phyloP scores from a whole-genome alignment of 2,797 vertebrate species.

The Phyllotis vaccarum region DNA sequence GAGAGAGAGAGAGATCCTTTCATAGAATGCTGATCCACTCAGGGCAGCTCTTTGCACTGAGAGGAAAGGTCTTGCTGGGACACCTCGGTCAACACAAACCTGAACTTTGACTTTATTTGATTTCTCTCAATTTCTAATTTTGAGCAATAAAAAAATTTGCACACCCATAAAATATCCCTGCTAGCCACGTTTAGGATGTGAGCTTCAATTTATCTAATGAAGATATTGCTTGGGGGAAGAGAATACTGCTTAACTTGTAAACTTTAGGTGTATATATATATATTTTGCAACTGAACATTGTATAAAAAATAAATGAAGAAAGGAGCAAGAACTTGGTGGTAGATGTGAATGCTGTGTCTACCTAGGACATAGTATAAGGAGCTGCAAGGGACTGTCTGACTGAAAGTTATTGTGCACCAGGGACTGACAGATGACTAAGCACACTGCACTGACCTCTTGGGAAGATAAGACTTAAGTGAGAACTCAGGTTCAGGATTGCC shows the following conservation, averaged over 20 bases:
- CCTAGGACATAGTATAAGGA: background rate
- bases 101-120: background rate
- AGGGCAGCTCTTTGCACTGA: too few relatives aligned
- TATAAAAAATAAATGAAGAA: background rate
- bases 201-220: background rate
- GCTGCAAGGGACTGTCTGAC: too few relatives aligned
- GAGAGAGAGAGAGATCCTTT: background rate
- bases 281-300: background rate
- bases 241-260: background rate
- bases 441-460: background rate
- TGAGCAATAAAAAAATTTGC: background rate
- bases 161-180: background rate
- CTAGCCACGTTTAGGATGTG: background rate
- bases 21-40: background rate
- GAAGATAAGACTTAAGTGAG: background rate
- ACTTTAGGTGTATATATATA: background rate
- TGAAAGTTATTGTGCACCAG: background rate
- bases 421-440: background rate
- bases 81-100: background rate
- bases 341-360: background rate
- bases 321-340: background rate
- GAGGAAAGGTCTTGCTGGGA: background rate
- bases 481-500: background rate
- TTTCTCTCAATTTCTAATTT: background rate
- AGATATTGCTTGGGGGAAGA: background rate